Evolutionary conservation across 2,888 invertebrate genomes (phyloP).

Genomic region (Acronicta aceris): DNA sequence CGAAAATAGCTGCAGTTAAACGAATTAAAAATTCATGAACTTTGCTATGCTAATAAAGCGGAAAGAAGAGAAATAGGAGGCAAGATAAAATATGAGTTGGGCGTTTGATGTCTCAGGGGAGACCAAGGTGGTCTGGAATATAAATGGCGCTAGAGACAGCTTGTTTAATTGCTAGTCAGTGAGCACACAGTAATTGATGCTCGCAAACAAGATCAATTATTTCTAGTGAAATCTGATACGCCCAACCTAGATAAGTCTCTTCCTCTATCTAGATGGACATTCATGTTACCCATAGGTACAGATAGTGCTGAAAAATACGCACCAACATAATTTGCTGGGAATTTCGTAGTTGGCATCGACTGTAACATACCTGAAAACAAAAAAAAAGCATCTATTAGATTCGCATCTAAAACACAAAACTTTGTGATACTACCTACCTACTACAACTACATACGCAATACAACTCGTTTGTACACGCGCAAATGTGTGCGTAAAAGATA

Average conservation of each 20-base stretch:
- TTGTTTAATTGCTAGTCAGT: slow-evolving; percentile 50
- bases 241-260: slow-evolving; percentile 41
- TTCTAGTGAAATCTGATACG: slow-evolving; percentile 50
- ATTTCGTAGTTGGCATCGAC: background rate
- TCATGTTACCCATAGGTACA: slow-evolving; percentile 6
- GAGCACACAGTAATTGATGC: slow-evolving; percentile 49
- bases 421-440: too few species aligned
- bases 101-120: slow-evolving; percentile 24
- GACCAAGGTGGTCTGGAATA: slow-evolving; percentile 47
- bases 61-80: slow-evolving; percentile 28
- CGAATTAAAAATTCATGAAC: slow-evolving; percentile 27
- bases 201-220: slow-evolving; percentile 57
- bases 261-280: slow-evolving; percentile 29
- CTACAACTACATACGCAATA: too few species aligned
- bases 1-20: slow-evolving; percentile 33
- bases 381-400: slow-evolving; percentile 11
- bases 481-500: too few species aligned
- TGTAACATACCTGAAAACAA: slow-evolving; percentile 49
- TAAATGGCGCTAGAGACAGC: slow-evolving; percentile 49
- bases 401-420: background rate
- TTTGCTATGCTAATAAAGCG: slow-evolving; percentile 29
- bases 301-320: slow-evolving; percentile 1
- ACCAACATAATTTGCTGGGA: slow-evolving; percentile 7
- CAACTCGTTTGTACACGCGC: too few species aligned
- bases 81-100: slow-evolving; percentile 41